These are phyloP conservation scores for Lamprologus lemairii DNA, from an alignment of 2,113 vertebrate genomes.

Conservation along the genomic window DNA sequence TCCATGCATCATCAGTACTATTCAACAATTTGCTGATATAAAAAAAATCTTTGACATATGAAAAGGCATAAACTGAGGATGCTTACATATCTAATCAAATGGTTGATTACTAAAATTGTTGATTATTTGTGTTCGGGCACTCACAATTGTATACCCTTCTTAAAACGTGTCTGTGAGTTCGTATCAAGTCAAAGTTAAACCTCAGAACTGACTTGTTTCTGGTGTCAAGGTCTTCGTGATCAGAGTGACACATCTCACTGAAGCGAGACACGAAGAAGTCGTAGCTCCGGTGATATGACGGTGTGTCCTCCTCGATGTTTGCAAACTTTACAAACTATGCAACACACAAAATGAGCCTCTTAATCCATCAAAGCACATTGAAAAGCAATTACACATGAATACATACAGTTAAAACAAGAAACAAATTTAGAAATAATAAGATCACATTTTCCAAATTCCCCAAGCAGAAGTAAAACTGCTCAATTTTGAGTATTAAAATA, in stretches of 20 bases:
- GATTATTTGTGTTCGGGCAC: neutral
- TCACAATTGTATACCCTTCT: neutral
- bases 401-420: neutral
- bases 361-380: neutral
- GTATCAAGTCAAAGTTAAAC: neutral
- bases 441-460: neutral
- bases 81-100: neutral
- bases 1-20: neutral
- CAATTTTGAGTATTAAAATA: neutral
- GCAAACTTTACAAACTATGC: slow-evolving; percentile 90
- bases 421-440: neutral
- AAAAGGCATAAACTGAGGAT: neutral
- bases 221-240: slow-evolving; percentile 76
- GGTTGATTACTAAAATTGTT: neutral
- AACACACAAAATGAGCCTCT: neutral
- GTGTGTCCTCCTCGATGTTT: slow-evolving; percentile 92
- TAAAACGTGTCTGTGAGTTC: neutral
- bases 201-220: slow-evolving; percentile 75
- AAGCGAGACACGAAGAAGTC: slow-evolving; percentile 92
- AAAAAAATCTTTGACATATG: neutral
- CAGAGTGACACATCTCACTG: slow-evolving; percentile 90
- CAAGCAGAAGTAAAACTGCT: neutral
- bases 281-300: slow-evolving; percentile 89
- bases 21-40: neutral
- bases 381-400: neutral